Base-by-base conservation (phyloP, 2,113 vertebrate species). In the Phylloscopus trochiloides region DNA sequence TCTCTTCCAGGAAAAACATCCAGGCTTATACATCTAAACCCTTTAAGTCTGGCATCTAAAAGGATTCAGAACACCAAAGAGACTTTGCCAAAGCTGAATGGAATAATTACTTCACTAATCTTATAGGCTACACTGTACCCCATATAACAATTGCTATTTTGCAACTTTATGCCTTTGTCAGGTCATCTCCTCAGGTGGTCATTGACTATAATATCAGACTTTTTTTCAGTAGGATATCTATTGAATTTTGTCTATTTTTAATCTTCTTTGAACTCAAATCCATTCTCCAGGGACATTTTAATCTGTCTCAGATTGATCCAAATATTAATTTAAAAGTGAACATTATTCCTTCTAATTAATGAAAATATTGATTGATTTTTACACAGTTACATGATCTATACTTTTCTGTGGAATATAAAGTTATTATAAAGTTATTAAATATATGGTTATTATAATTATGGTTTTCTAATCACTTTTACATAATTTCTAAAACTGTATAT, bases 101-200 rank as follows among this genome's bases (percentile, higher is more conserved):
- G 22, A 58, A 42, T 50, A 58, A 86, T 86, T 73, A 14, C 2
- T 86, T 63, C 24, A 31, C 34, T 81, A 50, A 74, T 63, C 47
- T 77, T 77, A 2, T 32, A 51, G 16, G 12, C 16, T 34, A 8
- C 54, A 16, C 2, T 28, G 1, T 7, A 29, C 0, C 2, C 15
- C 2, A 19, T 15, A 38, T 15, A 9, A 54, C 16, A 95, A 21
- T 8, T 31, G 5, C 2, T 36, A 54, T 54, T 76, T 31, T 80
- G 14, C 9, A 73, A 36, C 4, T n/a, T 29, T 50, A 40, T 1
- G 2, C 6, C 7, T 68, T 75, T 70, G 4, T 26, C 68, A 61
- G 38, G 12, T 70, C 42, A 62, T 70, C 28, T 70, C 28, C 20
- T n/a, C 17, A 21, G 31, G 15, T 80, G 34, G 24, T 10, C 63